Evolutionary conservation across 2,113 vertebrate genomes (phyloP).

Genomic region (Stercorarius parasiticus): DNA sequence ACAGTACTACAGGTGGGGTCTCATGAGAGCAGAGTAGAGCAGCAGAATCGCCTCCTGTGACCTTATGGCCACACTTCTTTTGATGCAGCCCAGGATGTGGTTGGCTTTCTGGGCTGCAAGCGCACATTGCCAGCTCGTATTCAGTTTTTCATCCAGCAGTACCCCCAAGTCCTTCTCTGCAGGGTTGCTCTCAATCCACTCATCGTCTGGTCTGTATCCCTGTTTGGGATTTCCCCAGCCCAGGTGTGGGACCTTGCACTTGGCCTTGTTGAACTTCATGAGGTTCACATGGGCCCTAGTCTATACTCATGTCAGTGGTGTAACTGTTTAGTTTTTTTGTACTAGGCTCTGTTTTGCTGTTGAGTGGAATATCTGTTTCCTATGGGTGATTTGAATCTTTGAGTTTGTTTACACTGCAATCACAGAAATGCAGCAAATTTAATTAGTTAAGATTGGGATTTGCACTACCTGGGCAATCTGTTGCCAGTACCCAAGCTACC

Average conservation of each 20-base stretch:
- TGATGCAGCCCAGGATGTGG: no score
- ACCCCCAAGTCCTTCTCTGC: neutral
- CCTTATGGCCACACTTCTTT: neutral
- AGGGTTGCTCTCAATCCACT: neutral
- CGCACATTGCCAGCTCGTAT: rapidly evolving
- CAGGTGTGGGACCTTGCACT: neutral
- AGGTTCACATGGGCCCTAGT: neutral
- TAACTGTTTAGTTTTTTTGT: neutral
- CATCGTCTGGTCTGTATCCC: rapidly evolving
- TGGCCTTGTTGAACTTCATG: neutral
- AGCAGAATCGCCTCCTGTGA: neutral
- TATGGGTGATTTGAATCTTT: neutral
- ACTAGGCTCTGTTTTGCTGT: neutral
- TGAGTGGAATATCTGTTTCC: neutral
- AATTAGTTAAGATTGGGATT: neutral
- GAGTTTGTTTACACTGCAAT: neutral
- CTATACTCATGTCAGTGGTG: neutral
- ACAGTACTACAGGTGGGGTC: neutral
- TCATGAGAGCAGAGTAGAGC: neutral
- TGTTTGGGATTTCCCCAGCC: no score
- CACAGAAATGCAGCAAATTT: neutral
- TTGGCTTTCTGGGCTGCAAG: neutral
- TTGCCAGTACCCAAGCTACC: neutral
- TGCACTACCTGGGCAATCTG: neutral
- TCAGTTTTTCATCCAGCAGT: neutral